Percentiles rank a stretch among this genome's conserved stretches.
phyloP scores from a whole-genome alignment of 1,140 invertebrate genomes.

The Neodiprion fabricii region DNA sequence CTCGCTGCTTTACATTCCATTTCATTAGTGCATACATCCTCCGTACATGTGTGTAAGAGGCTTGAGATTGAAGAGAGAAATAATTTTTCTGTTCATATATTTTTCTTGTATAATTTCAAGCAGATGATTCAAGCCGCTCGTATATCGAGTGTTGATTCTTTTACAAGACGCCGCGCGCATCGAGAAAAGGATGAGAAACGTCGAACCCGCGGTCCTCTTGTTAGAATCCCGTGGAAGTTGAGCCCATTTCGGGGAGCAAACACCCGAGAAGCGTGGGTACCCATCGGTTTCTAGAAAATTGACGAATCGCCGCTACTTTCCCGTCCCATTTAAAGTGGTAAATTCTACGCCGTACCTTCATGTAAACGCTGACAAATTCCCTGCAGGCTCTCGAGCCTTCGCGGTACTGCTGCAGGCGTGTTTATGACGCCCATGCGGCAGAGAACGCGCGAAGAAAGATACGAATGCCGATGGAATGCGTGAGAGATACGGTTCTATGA shows the following conservation, averaged over 20 bases:
- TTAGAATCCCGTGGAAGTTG: neutral
- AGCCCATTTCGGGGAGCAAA: neutral
- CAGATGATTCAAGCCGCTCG: neutral
- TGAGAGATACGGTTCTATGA: constrained; percentile 13
- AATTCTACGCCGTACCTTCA: too few species aligned
- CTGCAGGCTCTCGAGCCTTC: too few species aligned
- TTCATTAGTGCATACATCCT: too few species aligned
- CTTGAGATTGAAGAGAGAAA: too few species aligned
- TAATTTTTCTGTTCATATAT: too few species aligned
- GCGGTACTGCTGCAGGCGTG: neutral
- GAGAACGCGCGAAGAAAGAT: neutral
- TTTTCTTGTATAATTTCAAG: neutral
- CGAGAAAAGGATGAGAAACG: neutral
- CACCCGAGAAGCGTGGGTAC: neutral
- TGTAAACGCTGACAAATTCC: too few species aligned
- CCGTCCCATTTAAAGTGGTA: too few species aligned
- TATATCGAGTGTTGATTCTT: neutral
- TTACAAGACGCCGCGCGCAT: neutral
- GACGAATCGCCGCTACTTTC: too few species aligned
- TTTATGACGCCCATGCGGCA: neutral
- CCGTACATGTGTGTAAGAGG: too few species aligned
- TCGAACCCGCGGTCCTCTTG: neutral
- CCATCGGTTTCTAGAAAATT: too few species aligned
- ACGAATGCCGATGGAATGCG: constrained; percentile 9
- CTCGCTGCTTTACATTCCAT: too few species aligned